A percentile compares a stretch with the other conserved stretches of the same genome.
Evolutionary conservation across 1,140 invertebrate species (phyloP).

Genomic region (Rhopalosiphum maidis): DNA sequence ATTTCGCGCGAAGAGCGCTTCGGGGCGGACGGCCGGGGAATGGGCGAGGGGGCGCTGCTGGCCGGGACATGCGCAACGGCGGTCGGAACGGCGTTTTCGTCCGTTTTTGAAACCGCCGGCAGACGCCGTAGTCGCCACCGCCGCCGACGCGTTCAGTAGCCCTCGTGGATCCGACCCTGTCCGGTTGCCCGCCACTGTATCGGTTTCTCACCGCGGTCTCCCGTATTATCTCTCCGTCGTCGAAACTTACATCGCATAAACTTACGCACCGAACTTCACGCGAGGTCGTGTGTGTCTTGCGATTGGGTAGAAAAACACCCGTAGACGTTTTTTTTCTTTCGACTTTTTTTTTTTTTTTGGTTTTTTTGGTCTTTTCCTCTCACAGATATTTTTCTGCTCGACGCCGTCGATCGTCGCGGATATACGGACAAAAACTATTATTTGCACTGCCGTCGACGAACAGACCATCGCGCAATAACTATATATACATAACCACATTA

Average conservation of each 20-base stretch:
- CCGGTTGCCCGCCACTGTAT: neutral
- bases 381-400: no score
- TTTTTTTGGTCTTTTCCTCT: no score
- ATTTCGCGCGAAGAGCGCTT: neutral
- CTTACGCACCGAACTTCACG: neutral
- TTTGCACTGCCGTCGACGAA: neutral
- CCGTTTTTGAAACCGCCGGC: slow-evolving; percentile 2
- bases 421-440: no score
- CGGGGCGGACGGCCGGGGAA: neutral
- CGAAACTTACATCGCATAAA: neutral
- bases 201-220: neutral
- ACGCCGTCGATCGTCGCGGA: no score
- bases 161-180: slow-evolving; percentile 39
- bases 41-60: neutral
- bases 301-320: neutral
- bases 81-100: neutral
- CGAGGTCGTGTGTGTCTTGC: neutral
- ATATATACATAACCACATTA: no score
- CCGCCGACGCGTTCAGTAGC: slow-evolving; percentile 30
- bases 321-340: neutral
- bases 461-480: no score
- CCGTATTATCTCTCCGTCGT: neutral
- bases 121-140: neutral
- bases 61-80: neutral
- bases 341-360: neutral